phyloP scores from a whole-genome alignment of 2,797 vertebrate species.

The Varecia variegata region DNA sequence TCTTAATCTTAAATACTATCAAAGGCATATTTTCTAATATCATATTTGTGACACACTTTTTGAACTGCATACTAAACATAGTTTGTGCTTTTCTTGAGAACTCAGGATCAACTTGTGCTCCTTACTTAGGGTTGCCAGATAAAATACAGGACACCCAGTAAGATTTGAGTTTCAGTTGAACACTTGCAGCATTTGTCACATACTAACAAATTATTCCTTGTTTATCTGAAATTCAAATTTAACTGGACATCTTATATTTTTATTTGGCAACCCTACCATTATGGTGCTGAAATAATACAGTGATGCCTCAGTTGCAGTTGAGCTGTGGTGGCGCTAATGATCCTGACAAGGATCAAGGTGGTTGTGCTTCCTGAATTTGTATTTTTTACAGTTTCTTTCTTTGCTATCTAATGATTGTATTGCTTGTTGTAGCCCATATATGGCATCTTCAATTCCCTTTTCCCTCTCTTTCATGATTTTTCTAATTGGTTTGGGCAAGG shows the following conservation, averaged over 20 bases:
- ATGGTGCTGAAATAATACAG: not conserved
- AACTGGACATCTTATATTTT: conserved; percentile 25
- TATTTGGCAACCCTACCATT: not conserved
- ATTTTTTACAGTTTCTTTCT: not conserved
- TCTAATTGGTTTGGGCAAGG: not conserved
- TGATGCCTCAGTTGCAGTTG: not conserved
- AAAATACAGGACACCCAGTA: conserved; percentile 32
- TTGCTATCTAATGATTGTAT: not conserved
- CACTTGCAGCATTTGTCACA: not conserved
- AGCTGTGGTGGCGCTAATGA: not conserved
- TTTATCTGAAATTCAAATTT: conserved; percentile 48
- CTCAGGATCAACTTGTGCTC: not conserved
- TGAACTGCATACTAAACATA: not conserved
- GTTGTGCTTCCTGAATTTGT: not conserved
- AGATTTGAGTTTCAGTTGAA: conserved; percentile 43
- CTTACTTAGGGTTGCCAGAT: not conserved
- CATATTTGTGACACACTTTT: not conserved
- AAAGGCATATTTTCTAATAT: not conserved
- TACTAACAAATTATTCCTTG: not conserved
- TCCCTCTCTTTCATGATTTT: conserved; percentile 2
- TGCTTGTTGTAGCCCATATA: not conserved
- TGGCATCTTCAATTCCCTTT: not conserved
- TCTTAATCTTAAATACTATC: not conserved
- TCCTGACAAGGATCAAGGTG: not conserved
- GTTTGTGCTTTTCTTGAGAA: conserved; percentile 12